Conservation (phyloP, 2,113 vertebrate species). For the Dryoscopus gambensis region DNA sequence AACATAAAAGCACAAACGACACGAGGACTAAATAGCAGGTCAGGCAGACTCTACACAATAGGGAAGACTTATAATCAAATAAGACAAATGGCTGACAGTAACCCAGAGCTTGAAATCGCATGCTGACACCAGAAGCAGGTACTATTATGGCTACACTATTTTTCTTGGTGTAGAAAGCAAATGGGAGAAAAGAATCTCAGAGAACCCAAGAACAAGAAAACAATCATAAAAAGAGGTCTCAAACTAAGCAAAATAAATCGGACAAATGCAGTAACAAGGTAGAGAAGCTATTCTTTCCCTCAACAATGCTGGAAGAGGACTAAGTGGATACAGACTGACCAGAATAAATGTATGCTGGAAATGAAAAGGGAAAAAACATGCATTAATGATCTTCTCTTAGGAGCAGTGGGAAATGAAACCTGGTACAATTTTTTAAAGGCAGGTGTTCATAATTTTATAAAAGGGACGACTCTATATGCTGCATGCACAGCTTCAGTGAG, state of each 20-base stretch:
- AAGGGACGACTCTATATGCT: background rate
- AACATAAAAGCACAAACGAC: background rate
- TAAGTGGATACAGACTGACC: background rate
- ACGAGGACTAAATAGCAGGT: background rate
- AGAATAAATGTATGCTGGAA: background rate
- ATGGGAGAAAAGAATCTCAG: background rate
- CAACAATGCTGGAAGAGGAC: background rate
- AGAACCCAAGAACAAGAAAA: background rate
- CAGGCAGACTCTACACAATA: background rate
- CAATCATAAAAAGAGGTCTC: background rate
- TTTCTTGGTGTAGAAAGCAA: background rate
- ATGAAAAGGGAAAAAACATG: background rate
- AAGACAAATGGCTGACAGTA: background rate
- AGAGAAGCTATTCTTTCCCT: background rate
- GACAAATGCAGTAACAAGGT: background rate
- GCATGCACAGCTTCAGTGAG: background rate
- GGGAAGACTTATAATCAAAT: background rate
- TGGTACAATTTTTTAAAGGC: background rate
- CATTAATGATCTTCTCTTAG: background rate
- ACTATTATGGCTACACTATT: background rate
- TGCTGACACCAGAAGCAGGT: background rate
- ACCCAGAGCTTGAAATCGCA: background rate
- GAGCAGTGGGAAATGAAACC: background rate
- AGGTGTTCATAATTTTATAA: background rate
- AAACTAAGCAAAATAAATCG: background rate